Evolutionary conservation across 1,140 invertebrate genomes (phyloP).

Genomic region (Potamilus streckersoni): DNA sequence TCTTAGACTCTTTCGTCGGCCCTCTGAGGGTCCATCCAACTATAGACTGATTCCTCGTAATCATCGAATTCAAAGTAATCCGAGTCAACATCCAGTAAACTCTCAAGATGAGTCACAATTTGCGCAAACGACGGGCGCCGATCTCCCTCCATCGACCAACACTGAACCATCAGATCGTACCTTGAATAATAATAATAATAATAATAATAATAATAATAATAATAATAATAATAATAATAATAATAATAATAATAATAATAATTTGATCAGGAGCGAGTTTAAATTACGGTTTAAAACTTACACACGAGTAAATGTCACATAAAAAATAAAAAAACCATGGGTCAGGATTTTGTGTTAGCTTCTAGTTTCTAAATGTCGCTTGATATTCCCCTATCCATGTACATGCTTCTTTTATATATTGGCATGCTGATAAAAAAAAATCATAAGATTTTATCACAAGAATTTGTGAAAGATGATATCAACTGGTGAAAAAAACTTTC

Average conservation of each 20-base stretch:
- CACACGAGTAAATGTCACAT: background rate
- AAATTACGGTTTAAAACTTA: background rate
- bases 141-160: constrained; percentile 34
- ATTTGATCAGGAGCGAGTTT: background rate
- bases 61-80: constrained; percentile 43
- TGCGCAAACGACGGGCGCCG: constrained; percentile 43
- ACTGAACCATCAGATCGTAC: constrained; percentile 43
- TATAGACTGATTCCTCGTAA: constrained; percentile 38
- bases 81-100: constrained; percentile 41
- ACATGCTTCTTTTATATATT: background rate
- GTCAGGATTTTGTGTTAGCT: background rate
- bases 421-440: background rate
- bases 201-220: background rate
- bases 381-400: background rate
- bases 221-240: background rate
- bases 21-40: constrained; percentile 31
- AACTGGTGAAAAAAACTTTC: background rate
- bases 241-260: background rate
- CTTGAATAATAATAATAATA: constrained; percentile 21
- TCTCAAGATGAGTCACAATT: constrained; percentile 36
- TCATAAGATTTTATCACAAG: background rate
- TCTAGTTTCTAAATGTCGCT: background rate
- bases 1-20: constrained; percentile 43
- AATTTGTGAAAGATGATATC: background rate
- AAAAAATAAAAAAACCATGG: background rate